phyloP scores from a whole-genome alignment of 2,113 vertebrate species.

The Vidua chalybeata region DNA sequence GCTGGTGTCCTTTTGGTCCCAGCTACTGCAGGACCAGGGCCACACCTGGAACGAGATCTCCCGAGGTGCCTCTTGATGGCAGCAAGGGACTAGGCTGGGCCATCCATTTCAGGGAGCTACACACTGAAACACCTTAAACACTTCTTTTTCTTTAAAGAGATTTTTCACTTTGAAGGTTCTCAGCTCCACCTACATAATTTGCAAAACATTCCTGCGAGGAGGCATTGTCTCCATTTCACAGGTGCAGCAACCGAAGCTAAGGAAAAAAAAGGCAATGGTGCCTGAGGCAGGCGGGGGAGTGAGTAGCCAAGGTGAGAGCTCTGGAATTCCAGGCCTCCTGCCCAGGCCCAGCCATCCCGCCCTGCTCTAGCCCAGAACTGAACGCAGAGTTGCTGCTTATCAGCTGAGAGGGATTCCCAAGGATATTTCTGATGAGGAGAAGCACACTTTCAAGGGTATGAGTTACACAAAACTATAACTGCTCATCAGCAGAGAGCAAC shows the following conservation, averaged over 20 bases:
- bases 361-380: not conserved
- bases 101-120: not conserved
- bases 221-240: constrained; percentile 26
- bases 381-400: not conserved
- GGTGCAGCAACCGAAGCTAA: constrained; percentile 23
- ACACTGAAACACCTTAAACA: not conserved
- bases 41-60: not conserved
- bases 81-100: not conserved
- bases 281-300: not conserved
- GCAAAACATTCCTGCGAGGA: not conserved
- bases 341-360: not conserved
- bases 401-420: not conserved
- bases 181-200: not conserved
- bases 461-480: not conserved
- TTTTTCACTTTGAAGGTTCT: constrained; percentile 8
- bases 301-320: not conserved
- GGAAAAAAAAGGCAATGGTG: not conserved
- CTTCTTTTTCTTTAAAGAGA: not conserved
- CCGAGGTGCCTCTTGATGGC: not conserved
- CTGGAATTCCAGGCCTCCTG: constrained; percentile 8
- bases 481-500: not conserved
- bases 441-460: not conserved
- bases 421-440: not conserved
- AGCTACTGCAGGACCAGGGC: not conserved
- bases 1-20: not conserved